Base-by-base conservation (phyloP, 2,113 vertebrate species). In the Callithrix jacchus region DNA sequence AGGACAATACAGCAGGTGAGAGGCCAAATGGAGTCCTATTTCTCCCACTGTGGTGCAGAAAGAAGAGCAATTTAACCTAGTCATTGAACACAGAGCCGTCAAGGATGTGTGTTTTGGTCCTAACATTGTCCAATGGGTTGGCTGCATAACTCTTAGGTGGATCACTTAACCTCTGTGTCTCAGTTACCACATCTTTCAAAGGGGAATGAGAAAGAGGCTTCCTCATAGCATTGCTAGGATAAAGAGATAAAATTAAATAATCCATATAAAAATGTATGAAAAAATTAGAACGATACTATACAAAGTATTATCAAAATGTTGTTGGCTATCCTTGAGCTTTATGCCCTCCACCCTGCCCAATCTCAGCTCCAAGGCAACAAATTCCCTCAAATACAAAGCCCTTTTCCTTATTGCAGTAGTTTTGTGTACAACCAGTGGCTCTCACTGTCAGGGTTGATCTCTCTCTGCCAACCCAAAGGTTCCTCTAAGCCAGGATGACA, bases 121-220 rank as follows among this genome's bases (percentile, higher is more conserved):
- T 87, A 93, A 88, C 76, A 76, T 12, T 68, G 89, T 87, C 80
- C 70, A 9, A 3, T 64, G 5, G 4, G 52, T 37, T 71, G 21
- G 68, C 49, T 92, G 64, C 42, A 10, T 70, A 88, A 77, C 35
- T 80, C 70, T 96, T 89, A 88, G 30, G 27, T 52, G 64, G 54
- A 64, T 86, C 83, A 92, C 23, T 95, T 95, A 98, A 95, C 66
- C 91, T 92, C 94, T 97, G 92, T 97, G 92, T 95, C 97, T 97
- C 96, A 97, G 90, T 97, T 97, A 96, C 95, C 95, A 97, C 47
- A 96, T 92, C 81, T 97, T 94, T 97, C 97, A 97, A 97, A 97
- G 18, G 95, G 96, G 13, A 96, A 87, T 95, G 96, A 96, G 84
- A 95, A 96, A 97, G 93, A 85, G 30, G 61, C 81, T 90, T 98